Percentiles rank a stretch among this genome's conserved stretches.
Conservation (phyloP, 2,797 vertebrate species). For the Sparus aurata region DNA sequence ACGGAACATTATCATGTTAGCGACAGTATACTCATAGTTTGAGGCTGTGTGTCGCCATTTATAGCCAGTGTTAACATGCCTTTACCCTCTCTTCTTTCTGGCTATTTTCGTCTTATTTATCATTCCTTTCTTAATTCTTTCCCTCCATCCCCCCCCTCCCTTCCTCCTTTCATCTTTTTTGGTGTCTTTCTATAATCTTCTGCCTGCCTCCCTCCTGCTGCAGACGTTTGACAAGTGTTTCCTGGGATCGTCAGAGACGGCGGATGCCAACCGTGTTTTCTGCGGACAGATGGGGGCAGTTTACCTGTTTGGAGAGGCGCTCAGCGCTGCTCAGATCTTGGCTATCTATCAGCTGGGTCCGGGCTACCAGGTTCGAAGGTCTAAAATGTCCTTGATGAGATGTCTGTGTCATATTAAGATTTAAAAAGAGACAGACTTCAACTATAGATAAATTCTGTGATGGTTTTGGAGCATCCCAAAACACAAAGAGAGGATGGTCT, state of each 20-base stretch:
- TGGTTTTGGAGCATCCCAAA: not conserved
- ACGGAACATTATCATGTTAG: conserved; percentile 34
- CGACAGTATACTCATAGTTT: conserved; percentile 18
- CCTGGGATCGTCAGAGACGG: conserved; percentile 97
- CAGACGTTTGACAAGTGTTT: conserved; percentile 99
- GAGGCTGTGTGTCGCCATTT: conserved; percentile 49
- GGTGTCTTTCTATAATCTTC: not conserved
- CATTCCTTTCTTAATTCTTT: not conserved
- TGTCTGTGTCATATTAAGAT: not conserved
- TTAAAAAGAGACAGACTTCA: not conserved
- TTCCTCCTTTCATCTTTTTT: not conserved
- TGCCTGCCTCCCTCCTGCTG: conserved; percentile 31
- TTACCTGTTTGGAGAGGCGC: conserved; percentile 96
- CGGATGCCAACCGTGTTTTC: conserved; percentile 96
- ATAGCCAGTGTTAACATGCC: conserved; percentile 32
- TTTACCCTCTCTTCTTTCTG: conserved; percentile 22
- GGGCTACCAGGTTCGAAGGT: conserved; percentile 92
- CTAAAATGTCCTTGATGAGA: not conserved
- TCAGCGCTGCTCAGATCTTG: conserved; percentile 97
- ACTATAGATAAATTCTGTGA: too few relatives aligned
- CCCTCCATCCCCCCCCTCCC: not conserved
- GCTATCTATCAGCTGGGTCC: conserved; percentile 97
- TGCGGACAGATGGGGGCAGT: conserved; percentile 98
- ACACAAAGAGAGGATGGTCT: not conserved
- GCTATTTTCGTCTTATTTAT: conserved; percentile 40